Conservation (phyloP, 2,888 invertebrate species). For the Sicus ferrugineus region DNA sequence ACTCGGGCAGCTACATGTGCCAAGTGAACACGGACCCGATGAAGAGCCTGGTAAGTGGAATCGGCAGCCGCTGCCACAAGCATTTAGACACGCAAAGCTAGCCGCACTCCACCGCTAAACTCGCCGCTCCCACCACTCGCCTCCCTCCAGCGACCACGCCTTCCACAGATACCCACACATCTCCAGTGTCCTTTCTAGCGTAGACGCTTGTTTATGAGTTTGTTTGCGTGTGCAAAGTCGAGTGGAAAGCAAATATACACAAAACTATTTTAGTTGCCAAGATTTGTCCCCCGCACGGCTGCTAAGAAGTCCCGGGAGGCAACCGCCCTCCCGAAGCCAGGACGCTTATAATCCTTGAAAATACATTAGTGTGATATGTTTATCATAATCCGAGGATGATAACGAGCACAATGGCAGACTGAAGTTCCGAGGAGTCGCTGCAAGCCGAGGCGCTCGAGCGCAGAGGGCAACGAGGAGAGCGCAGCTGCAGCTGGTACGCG, state of each 20-base stretch:
- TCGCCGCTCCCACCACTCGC: background rate
- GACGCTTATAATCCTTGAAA: slow-evolving; percentile 41
- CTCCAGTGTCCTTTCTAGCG: slow-evolving; percentile 37
- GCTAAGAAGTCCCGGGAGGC: background rate
- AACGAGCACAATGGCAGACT: slow-evolving; percentile 36
- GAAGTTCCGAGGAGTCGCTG: slow-evolving; percentile 9
- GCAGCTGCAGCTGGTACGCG: background rate
- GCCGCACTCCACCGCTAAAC: slow-evolving; percentile 3
- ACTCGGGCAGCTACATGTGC: slow-evolving; percentile 94
- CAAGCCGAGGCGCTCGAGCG: background rate
- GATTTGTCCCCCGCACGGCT: slow-evolving; percentile 16
- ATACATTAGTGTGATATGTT: slow-evolving; percentile 43
- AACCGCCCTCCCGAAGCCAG: slow-evolving; percentile 29
- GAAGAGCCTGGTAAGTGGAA: slow-evolving; percentile 79
- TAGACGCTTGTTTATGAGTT: slow-evolving; percentile 37
- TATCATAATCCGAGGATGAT: slow-evolving; percentile 41
- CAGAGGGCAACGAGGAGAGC: background rate
- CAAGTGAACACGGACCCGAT: slow-evolving; percentile 93
- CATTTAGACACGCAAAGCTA: slow-evolving; percentile 30
- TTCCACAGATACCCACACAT: slow-evolving; percentile 14
- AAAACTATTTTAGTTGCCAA: slow-evolving; percentile 29
- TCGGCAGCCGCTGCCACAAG: slow-evolving; percentile 30
- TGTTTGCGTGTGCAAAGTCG: slow-evolving; percentile 41
- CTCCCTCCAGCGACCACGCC: background rate
- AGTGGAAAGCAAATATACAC: slow-evolving; percentile 28